These are phyloP conservation scores for Aviceda subcristata DNA, from an alignment of 2,113 vertebrate species.

Conservation along the genomic window DNA sequence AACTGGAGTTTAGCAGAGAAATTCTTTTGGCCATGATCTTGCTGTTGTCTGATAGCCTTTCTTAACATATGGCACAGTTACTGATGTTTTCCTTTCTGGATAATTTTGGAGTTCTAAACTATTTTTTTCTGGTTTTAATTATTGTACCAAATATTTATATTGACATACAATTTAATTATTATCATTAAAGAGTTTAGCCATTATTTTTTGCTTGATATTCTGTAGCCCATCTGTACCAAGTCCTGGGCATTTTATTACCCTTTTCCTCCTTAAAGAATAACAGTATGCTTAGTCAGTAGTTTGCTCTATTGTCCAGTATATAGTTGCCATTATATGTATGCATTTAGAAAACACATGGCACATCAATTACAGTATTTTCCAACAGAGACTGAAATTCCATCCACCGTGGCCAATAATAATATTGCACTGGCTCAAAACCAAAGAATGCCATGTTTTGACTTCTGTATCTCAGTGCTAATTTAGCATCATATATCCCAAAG, in stretches of 20 bases:
- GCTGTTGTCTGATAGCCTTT: neutral
- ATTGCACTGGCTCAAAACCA: constrained; percentile 64
- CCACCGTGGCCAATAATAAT: constrained; percentile 72
- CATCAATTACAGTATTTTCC: constrained; percentile 61
- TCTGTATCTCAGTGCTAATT: constrained; percentile 61
- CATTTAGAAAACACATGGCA: constrained; percentile 54
- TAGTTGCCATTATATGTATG: neutral
- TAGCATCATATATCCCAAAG: constrained; percentile 61
- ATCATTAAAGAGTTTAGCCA: neutral
- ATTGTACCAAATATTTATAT: neutral
- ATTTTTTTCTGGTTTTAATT: neutral
- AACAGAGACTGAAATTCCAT: constrained; percentile 67
- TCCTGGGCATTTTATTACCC: neutral
- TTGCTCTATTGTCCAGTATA: neutral
- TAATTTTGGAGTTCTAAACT: neutral
- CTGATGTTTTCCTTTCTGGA: neutral
- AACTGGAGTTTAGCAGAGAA: neutral
- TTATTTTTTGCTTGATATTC: neutral
- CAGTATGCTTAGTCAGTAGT: neutral
- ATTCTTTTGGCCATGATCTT: neutral
- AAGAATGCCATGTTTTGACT: constrained; percentile 71
- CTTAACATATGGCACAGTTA: neutral
- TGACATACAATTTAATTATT: neutral
- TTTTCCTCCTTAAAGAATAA: neutral
- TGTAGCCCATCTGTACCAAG: neutral